Percentiles rank a stretch among this genome's conserved stretches.
phyloP scores from a whole-genome alignment of 2,113 vertebrate genomes.

The Andinoacara biseriatus region DNA sequence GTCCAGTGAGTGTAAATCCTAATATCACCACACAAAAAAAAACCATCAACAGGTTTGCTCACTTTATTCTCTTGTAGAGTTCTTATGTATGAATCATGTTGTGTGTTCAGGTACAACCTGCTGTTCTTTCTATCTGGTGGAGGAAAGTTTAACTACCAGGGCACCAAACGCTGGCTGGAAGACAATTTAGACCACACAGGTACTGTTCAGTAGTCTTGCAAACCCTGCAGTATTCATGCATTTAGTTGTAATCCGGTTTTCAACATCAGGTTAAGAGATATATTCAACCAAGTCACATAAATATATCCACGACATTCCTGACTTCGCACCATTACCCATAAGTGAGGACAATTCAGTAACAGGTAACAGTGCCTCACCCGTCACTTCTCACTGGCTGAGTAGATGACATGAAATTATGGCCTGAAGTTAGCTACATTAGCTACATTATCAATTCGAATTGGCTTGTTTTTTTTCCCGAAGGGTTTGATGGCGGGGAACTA shows the following conservation, averaged over 20 bases:
- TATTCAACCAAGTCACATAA: not conserved
- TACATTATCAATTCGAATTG: too few relatives aligned
- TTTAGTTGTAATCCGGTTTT: not conserved
- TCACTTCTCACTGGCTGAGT: too few relatives aligned
- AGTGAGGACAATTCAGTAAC: too few relatives aligned
- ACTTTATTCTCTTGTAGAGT: not conserved
- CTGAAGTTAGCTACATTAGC: too few relatives aligned
- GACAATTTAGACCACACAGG: constrained; percentile 98
- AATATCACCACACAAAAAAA: not conserved
- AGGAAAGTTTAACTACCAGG: constrained; percentile 99
- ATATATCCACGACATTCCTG: too few relatives aligned
- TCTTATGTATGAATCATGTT: constrained; percentile 3
- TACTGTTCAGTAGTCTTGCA: constrained; percentile 42
- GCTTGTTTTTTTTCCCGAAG: too few relatives aligned
- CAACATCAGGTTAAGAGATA: not conserved
- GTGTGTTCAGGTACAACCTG: constrained; percentile 89
- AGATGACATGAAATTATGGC: too few relatives aligned
- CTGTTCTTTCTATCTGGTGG: constrained; percentile 97
- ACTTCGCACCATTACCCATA: too few relatives aligned
- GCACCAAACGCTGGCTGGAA: constrained; percentile 97
- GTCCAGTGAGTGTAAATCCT: not conserved
- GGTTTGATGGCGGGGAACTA: too few relatives aligned
- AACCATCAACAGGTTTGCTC: not conserved
- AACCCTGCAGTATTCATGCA: not conserved
- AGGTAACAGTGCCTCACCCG: too few relatives aligned